Evolutionary conservation across 2,888 invertebrate genomes (phyloP).

Genomic region (Coecobrya sp.): DNA sequence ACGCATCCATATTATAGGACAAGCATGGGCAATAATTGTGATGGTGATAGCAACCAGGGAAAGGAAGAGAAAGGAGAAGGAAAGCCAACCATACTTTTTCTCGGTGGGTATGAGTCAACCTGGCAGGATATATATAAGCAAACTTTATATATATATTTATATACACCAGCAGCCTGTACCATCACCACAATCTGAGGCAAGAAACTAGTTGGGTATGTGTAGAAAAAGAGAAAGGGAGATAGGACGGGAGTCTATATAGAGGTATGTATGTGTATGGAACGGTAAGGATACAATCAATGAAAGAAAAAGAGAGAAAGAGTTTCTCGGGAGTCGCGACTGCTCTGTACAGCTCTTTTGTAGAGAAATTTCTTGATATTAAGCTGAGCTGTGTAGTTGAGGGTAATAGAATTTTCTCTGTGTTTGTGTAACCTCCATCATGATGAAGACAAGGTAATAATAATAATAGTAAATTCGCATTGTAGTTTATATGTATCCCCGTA

Average conservation of each 20-base stretch:
- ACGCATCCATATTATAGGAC: background rate
- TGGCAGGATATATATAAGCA: background rate
- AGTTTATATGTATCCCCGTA: background rate
- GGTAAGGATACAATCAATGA: conserved; percentile 23
- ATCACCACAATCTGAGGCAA: background rate
- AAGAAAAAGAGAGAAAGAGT: background rate
- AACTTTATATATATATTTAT: too few species aligned
- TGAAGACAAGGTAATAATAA: background rate
- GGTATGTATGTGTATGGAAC: background rate
- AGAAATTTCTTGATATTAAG: background rate
- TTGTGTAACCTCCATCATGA: background rate
- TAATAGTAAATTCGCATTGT: conserved; percentile 1
- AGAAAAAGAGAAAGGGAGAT: background rate
- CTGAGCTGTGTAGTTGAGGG: background rate
- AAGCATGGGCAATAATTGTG: background rate
- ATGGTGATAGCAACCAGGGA: conserved; percentile 22
- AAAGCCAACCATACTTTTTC: background rate
- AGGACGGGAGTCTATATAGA: background rate
- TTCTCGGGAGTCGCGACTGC: conserved; percentile 25
- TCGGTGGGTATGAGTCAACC: background rate
- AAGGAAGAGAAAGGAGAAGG: conserved; percentile 6
- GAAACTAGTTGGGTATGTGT: background rate
- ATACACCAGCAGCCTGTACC: background rate
- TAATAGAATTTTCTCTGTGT: conserved; percentile 5
- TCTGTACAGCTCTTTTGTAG: background rate